Evolutionary conservation across 2,888 invertebrate species (phyloP).

Genomic region (Diploptera punctata): DNA sequence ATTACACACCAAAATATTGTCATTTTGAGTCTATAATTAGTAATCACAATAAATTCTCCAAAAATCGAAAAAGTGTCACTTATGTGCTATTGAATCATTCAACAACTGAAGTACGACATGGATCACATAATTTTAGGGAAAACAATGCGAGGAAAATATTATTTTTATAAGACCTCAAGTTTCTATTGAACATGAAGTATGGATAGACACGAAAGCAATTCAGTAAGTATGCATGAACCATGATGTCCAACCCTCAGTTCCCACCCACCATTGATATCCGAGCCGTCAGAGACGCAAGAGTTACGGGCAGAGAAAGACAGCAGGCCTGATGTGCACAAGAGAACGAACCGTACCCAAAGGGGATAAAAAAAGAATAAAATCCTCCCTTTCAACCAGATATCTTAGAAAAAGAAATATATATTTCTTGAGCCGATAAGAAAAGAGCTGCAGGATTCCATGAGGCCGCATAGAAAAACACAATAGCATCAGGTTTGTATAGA

Average conservation of each 20-base stretch:
- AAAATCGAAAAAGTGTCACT: too few relatives aligned
- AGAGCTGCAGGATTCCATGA: neutral
- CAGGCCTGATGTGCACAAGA: neutral
- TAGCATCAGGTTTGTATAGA: neutral
- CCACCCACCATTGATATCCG: neutral
- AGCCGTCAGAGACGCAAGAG: too few relatives aligned
- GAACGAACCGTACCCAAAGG: conserved; percentile 3
- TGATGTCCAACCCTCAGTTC: neutral
- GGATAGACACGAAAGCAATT: neutral
- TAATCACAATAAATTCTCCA: too few relatives aligned
- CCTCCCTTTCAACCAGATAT: conserved; percentile 21
- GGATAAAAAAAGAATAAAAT: conserved; percentile 2
- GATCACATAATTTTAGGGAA: too few relatives aligned
- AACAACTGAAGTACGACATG: too few relatives aligned
- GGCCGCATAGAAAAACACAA: conserved; percentile 5
- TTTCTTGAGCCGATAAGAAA: conserved; percentile 22
- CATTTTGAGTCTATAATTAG: too few relatives aligned
- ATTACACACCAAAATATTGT: too few relatives aligned
- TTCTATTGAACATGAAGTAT: too few relatives aligned
- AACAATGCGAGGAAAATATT: too few relatives aligned
- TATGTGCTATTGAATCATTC: too few relatives aligned
- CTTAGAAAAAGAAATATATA: conserved; percentile 21
- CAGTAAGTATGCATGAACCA: neutral
- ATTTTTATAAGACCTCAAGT: too few relatives aligned
- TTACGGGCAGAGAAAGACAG: neutral